Evolutionary conservation across 1,140 invertebrate species (phyloP).

Genomic region (Drosophila elegans): DNA sequence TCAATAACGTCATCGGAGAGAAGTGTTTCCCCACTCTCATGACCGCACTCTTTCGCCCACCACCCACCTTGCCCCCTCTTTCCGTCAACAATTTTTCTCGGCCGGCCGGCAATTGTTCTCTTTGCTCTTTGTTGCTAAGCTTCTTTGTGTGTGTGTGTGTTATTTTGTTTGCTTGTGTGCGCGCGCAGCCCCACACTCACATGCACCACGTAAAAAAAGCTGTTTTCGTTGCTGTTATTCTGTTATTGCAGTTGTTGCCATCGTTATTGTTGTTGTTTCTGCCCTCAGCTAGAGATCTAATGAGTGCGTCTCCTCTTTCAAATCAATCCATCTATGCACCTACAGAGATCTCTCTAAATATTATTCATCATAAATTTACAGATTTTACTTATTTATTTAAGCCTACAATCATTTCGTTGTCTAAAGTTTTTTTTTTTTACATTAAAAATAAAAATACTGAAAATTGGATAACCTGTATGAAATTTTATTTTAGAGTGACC

Average conservation of each 20-base stretch:
- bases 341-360: background rate
- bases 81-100: conserved; percentile 44
- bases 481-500: background rate
- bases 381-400: too few relatives aligned
- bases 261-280: conserved; percentile 21
- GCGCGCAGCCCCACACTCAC: conserved; percentile 46
- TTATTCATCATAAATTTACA: too few relatives aligned
- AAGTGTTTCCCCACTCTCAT: conserved; percentile 3
- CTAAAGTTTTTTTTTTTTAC: too few relatives aligned
- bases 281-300: conserved; percentile 18
- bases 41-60: background rate
- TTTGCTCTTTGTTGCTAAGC: conserved; percentile 21
- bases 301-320: conserved; percentile 17
- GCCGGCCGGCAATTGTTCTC: conserved; percentile 67
- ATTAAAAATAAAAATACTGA: too few relatives aligned
- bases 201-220: conserved; percentile 15
- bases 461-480: too few relatives aligned
- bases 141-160: conserved; percentile 4
- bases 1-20: conserved; percentile 68
- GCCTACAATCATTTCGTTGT: too few relatives aligned
- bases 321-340: background rate
- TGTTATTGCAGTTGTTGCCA: conserved; percentile 44
- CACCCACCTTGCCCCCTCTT: background rate
- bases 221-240: conserved; percentile 24
- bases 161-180: conserved; percentile 35